Percentiles rank a stretch among this genome's conserved stretches.
Evolutionary conservation across 1,140 invertebrate species (phyloP).

Genomic region (Zaprionus taronus): DNA sequence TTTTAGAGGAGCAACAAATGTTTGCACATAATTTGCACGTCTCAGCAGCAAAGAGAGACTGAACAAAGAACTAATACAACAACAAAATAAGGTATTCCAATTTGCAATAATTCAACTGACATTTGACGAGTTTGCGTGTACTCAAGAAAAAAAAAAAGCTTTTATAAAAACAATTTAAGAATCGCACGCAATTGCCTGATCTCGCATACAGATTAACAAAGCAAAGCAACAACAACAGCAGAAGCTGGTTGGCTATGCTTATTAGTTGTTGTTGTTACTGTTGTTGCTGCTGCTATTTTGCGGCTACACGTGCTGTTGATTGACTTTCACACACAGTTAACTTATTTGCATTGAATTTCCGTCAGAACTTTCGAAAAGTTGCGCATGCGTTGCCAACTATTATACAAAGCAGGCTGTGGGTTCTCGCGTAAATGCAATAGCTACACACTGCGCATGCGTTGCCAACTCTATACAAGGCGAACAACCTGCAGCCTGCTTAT

Average conservation of each 20-base stretch:
- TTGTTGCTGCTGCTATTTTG: constrained; percentile 28
- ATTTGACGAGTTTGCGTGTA: constrained; percentile 39
- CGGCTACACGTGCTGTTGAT: constrained; percentile 79
- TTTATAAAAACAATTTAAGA: constrained; percentile 14
- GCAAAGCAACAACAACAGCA: not conserved
- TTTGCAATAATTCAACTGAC: constrained; percentile 66
- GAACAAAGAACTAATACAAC: constrained; percentile 10
- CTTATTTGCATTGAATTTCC: constrained; percentile 33
- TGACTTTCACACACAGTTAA: constrained; percentile 71
- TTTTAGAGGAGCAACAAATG: constrained; percentile 40
- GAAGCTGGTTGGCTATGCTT: constrained; percentile 1
- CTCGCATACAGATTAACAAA: constrained; percentile 40
- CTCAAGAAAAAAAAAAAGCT: constrained; percentile 10
- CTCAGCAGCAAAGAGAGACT: constrained; percentile 12
- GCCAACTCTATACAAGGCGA: not conserved
- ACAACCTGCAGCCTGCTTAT: not conserved
- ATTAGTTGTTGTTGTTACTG: constrained; percentile 40
- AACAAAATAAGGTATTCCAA: constrained; percentile 22
- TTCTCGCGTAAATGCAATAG: constrained; percentile 1
- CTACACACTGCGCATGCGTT: not conserved
- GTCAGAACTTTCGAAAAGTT: constrained; percentile 41
- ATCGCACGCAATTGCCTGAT: constrained; percentile 7
- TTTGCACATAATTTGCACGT: constrained; percentile 57
- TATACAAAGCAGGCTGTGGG: not conserved
- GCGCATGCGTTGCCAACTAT: constrained; percentile 10